A percentile compares a stretch with the other conserved stretches of the same genome.
phyloP scores from a whole-genome alignment of 1,140 invertebrate species.

The Drosophila pandora region DNA sequence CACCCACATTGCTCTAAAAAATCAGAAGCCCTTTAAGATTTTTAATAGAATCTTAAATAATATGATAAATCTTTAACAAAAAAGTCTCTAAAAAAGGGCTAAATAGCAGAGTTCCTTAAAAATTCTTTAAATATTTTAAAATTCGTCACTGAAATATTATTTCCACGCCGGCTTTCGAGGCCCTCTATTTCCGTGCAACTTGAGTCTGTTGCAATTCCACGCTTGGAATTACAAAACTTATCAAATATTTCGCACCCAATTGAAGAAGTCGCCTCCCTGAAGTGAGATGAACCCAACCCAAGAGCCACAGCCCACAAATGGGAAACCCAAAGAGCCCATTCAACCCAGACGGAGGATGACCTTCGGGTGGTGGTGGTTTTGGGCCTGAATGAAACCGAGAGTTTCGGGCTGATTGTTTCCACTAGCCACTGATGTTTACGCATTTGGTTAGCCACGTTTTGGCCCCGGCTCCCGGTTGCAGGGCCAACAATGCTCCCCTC shows the following conservation, averaged over 20 bases:
- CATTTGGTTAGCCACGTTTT: slow-evolving; percentile 36
- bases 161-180: no score
- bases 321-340: slow-evolving; percentile 1
- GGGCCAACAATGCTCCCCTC: slow-evolving; percentile 11
- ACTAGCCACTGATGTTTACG: slow-evolving; percentile 26
- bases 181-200: neutral
- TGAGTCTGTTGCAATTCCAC: slow-evolving; percentile 11
- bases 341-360: slow-evolving; percentile 7
- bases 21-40: no score
- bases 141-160: no score
- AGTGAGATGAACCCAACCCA: slow-evolving; percentile 1
- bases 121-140: no score
- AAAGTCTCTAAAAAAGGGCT: no score
- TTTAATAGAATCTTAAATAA: no score
- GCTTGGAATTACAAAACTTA: slow-evolving; percentile 19
- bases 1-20: no score
- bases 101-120: no score
- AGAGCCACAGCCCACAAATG: neutral
- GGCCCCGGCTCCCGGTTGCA: neutral
- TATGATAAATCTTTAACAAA: no score
- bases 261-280: slow-evolving; percentile 12
- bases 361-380: slow-evolving; percentile 11
- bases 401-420: slow-evolving; percentile 17
- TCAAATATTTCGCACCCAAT: slow-evolving; percentile 36
- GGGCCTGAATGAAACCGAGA: slow-evolving; percentile 43